Conservation (phyloP, 2,888 invertebrate species). For the Rhagium mordax region DNA sequence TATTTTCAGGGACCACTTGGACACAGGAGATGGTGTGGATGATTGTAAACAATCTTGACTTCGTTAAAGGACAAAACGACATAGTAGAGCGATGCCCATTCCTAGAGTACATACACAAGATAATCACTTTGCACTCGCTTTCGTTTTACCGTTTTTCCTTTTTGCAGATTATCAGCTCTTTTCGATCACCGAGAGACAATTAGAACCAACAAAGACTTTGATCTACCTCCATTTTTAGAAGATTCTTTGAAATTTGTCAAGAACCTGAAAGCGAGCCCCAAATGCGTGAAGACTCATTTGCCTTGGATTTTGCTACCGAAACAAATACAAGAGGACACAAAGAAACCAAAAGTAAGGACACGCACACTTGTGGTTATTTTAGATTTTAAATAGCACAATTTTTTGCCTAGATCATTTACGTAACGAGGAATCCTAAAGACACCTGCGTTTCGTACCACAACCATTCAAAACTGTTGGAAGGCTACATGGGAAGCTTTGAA, state of each 20-base stretch:
- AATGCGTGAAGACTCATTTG: constrained; percentile 78
- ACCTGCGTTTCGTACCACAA: constrained; percentile 81
- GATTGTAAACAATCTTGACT: constrained; percentile 77
- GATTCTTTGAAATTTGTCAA: constrained; percentile 59
- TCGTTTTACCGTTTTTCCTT: not conserved
- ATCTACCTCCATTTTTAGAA: constrained; percentile 55
- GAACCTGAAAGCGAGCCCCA: constrained; percentile 52
- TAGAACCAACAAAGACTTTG: constrained; percentile 59
- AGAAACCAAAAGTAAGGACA: constrained; percentile 64
- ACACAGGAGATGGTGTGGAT: constrained; percentile 84
- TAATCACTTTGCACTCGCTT: too few species aligned
- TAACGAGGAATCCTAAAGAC: constrained; percentile 82
- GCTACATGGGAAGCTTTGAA: constrained; percentile 73
- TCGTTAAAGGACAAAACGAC: constrained; percentile 71
- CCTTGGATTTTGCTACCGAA: constrained; percentile 75
- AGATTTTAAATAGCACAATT: not conserved
- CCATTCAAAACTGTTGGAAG: constrained; percentile 75
- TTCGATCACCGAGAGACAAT: constrained; percentile 67
- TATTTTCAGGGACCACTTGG: constrained; percentile 81
- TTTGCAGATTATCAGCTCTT: constrained; percentile 65
- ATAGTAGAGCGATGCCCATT: constrained; percentile 80
- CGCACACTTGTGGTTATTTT: not conserved
- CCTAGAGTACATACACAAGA: constrained; percentile 74
- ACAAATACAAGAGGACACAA: constrained; percentile 67
- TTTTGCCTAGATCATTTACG: constrained; percentile 76